These are phyloP conservation scores for Spea bombifrons DNA, from an alignment of 2,113 vertebrate genomes.

Conservation along the genomic window DNA sequence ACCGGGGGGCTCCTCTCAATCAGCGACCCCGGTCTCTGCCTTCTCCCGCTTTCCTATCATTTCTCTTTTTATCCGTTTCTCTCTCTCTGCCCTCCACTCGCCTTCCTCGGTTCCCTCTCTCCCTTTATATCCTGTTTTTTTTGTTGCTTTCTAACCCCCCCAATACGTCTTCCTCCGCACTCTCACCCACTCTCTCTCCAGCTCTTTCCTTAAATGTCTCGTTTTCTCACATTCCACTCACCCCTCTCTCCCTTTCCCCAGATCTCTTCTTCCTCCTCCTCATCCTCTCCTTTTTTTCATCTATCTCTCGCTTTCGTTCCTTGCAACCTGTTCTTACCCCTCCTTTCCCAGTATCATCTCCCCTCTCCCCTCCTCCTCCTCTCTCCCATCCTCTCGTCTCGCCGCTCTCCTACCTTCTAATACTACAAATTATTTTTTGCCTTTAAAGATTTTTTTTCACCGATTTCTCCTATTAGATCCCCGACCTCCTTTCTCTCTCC, in stretches of 20 bases:
- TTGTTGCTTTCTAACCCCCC: background rate
- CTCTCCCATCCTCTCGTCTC: conserved; percentile 31
- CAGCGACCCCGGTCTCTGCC: background rate
- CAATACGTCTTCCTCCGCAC: background rate
- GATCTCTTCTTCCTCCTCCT: conserved; percentile 49
- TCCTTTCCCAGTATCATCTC: conserved; percentile 15
- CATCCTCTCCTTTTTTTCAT: conserved; percentile 28
- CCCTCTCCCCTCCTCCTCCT: conserved; percentile 9
- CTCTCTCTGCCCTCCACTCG: background rate
- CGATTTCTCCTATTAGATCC: background rate
- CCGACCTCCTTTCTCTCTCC: background rate
- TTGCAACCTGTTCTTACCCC: conserved; percentile 24
- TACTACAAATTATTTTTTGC: conserved; percentile 20
- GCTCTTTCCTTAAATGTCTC: background rate
- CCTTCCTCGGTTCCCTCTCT: background rate
- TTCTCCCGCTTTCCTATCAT: background rate
- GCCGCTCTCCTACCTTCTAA: conserved; percentile 17
- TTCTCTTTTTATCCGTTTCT: background rate
- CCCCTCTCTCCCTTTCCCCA: conserved; percentile 45
- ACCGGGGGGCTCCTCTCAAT: background rate
- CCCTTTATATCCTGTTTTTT: background rate
- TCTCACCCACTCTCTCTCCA: conserved; percentile 7
- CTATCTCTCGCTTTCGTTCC: conserved; percentile 19
- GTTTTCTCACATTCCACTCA: conserved; percentile 7
- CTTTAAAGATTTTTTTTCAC: background rate